phyloP scores from a whole-genome alignment of 92 coral and sea anemone species.

The Paramuricea clavata region DNA sequence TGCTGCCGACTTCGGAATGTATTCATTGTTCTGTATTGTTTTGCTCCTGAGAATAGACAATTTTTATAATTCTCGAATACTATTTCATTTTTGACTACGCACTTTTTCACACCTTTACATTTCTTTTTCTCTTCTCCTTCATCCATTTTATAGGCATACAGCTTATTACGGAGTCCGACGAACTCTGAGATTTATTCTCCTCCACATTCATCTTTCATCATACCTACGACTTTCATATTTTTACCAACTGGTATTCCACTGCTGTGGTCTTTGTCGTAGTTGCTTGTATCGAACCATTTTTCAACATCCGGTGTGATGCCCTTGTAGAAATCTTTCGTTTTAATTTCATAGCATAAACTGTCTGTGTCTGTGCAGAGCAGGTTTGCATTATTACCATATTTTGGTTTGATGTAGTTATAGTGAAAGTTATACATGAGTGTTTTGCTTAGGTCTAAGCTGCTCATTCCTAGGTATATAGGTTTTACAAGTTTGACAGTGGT shows the following conservation, averaged over 20 bases:
- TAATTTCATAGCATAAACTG: neutral
- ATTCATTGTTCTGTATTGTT: neutral
- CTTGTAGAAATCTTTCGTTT: conserved; percentile 28
- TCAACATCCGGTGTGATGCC: conserved; percentile 28
- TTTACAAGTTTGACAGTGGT: conserved; percentile 69
- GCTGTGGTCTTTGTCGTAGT: neutral
- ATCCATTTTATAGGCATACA: conserved; percentile 28
- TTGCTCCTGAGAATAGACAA: neutral
- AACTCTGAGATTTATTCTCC: conserved; percentile 31
- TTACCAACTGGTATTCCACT: neutral
- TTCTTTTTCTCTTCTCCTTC: neutral
- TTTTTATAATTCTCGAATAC: neutral
- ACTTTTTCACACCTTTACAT: neutral
- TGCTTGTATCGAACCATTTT: conserved; percentile 5
- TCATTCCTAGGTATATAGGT: conserved; percentile 82
- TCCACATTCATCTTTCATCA: neutral
- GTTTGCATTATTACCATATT: conserved; percentile 5
- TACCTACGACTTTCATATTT: neutral
- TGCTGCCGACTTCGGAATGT: neutral
- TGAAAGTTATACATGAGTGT: neutral
- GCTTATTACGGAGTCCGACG: conserved; percentile 57
- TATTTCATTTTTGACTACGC: neutral
- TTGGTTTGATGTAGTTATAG: neutral
- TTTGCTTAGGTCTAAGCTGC: conserved; percentile 77
- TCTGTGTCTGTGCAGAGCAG: conserved; percentile 54